Evolutionary conservation across 2,113 vertebrate species (phyloP), one percentile per base, ranked within the genome.

Genomic region (Ceratotherium simum): DNA sequence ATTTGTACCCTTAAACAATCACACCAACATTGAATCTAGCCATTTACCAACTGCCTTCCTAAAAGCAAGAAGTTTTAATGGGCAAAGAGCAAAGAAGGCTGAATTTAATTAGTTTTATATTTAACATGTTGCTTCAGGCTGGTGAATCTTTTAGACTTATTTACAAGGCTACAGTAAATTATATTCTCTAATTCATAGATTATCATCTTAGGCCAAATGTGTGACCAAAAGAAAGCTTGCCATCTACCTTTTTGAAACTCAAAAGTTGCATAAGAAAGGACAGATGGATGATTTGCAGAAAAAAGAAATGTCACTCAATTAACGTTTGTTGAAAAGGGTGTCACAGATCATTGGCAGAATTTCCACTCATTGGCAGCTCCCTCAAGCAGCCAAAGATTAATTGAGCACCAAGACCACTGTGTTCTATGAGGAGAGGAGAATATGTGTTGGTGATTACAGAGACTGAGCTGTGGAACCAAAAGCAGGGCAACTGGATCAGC

Each of bases 311-410:
- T 73, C 96, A 89, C 27, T 96, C 89, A 95, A 91, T 95, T 89
- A 76, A 65, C 79, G 73, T 89, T 91, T 96, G 96, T 64, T 96
- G 84, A 85, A 97, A 96, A 92, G 92, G n/a, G 79, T 85, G 76
- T 90, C 87, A 87, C 87, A 90, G 92, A 97, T 94, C 95, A 76
- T 39, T 96, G 96, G 96, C 65, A 65, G 91, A 69, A 75, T 51
- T 94, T 96, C 86, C 65, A 73, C 25, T 78, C 91, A 58, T 14
- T 93, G 86, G 83, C 91, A 96, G 79, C 72, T 85, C 84, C 87
- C 67, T 3, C 46, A 51, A 91, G 64, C 84, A 96, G 95, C 46
- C 62, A 46, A 90, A 85, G 97, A 94, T 79, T 58, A 92, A 95
- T 33, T 83, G 79, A 96, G 54, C 10, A 70, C 83, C 90, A 84